Percentiles rank a stretch among this genome's conserved stretches.
Evolutionary conservation across 2,888 invertebrate genomes (phyloP).

Genomic region (Pasiphila rectangulata): DNA sequence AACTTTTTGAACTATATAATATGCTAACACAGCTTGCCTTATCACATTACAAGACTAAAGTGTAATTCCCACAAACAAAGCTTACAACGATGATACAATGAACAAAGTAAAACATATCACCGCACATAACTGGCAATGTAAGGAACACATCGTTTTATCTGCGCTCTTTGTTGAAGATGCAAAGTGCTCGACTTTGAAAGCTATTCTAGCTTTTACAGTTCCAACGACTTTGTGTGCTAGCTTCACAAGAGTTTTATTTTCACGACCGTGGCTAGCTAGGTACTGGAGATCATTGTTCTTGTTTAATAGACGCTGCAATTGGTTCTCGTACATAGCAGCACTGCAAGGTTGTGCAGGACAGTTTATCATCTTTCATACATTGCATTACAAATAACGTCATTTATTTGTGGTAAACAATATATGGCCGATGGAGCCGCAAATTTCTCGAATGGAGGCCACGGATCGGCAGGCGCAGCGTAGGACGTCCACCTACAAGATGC

Average conservation of each 20-base stretch:
- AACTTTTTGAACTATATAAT: too few relatives aligned
- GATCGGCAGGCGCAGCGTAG: too few relatives aligned
- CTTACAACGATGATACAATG: background rate
- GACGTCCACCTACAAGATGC: too few relatives aligned
- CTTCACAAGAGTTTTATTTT: background rate
- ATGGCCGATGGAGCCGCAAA: too few relatives aligned
- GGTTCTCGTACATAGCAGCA: background rate
- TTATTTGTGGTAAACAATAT: too few relatives aligned
- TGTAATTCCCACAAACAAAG: background rate
- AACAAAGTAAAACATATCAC: background rate
- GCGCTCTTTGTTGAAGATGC: slow-evolving; percentile 5
- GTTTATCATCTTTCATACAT: too few relatives aligned
- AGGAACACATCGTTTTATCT: too few relatives aligned
- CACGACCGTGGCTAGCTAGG: background rate
- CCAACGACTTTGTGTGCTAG: background rate
- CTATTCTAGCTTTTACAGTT: background rate
- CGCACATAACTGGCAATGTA: slow-evolving; percentile 12
- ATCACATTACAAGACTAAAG: too few relatives aligned
- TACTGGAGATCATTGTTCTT: background rate
- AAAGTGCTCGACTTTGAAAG: slow-evolving; percentile 5
- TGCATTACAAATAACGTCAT: too few relatives aligned
- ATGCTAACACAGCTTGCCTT: too few relatives aligned
- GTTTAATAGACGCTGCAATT: background rate
- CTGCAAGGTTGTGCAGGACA: background rate
- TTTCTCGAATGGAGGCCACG: too few relatives aligned